Evolutionary conservation across 2,113 vertebrate species (phyloP).

Genomic region (Aegithalos caudatus): DNA sequence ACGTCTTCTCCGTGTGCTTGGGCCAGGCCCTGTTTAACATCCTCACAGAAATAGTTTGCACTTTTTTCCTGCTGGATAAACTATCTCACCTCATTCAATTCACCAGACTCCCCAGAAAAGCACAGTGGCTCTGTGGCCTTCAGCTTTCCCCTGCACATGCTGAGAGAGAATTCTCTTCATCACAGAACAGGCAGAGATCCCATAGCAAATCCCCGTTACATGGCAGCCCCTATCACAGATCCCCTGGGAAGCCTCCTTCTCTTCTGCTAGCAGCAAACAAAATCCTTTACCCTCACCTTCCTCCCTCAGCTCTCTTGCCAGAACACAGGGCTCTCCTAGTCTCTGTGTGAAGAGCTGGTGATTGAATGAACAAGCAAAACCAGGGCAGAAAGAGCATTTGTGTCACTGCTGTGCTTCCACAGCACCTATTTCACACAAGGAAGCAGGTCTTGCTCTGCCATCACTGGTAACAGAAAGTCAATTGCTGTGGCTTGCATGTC

Average conservation of each 20-base stretch:
- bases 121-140: too few species aligned
- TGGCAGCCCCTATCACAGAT: neutral
- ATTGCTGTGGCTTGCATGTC: neutral
- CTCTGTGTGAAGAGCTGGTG: neutral
- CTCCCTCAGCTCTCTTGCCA: neutral
- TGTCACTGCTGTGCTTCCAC: neutral
- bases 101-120: fast-evolving
- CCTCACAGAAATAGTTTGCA: neutral
- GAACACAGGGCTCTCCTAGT: neutral
- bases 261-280: neutral
- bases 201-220: neutral
- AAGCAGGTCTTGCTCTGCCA: neutral
- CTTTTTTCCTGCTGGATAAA: neutral
- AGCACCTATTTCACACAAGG: neutral
- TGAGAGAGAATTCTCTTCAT: neutral
- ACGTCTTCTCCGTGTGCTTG: fast-evolving
- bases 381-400: neutral
- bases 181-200: neutral
- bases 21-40: neutral
- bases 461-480: neutral
- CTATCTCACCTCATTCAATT: neutral
- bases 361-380: neutral
- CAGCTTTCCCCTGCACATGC: fast-evolving
- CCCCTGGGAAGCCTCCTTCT: neutral
- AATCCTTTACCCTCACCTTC: neutral